Base-by-base conservation (phyloP, 2,113 vertebrate species). In the Ceuthmochares aereus region DNA sequence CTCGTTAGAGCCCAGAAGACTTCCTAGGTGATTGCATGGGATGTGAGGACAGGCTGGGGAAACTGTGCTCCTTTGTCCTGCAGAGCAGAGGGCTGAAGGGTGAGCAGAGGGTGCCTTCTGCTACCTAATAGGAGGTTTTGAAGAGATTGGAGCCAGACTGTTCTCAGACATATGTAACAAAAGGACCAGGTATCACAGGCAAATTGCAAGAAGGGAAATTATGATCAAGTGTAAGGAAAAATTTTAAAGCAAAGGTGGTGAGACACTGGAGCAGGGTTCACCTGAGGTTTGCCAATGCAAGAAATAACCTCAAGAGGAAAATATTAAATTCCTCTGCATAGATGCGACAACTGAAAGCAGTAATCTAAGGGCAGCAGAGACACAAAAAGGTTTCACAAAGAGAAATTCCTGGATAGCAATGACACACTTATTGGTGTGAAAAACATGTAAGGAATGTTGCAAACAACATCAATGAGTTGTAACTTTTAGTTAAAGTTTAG, bases 21-120 rank as follows among this genome's bases (percentile, higher is more conserved):
- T 67, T 70, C 78, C n/a, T 3, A 3, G 29, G 13, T 66, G 49
- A 37, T 36, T 70, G 26, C 23, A 5, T 51, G 26, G 23, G 10
- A 1, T 0, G 0, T 54, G 16, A 64, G 36, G 23, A 56, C 14
- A 7, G 11, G 8, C 5, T 42, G 29, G 5, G 6, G n/a, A 32
- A 47, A 4, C 19, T 0, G 1, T 15, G 8, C 15, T 59, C 3
- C 22, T 74, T n/a, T 17, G 0, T 59, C 81, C 52, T 26, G 17
- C 6, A 4, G 10, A 45, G 18, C 6, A 52, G 52, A 26, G 43
- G 6, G 14, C 8, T 29, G 40, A 14, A 43, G 37, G 62, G 25
- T 5, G 12, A 27, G 40, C 26, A 51, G 5, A 7, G 20, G 5
- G 3, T 84, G 18, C 84, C 60, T 66, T 62, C 36, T 9, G 3